Percentiles rank a stretch among this genome's conserved stretches.
Evolutionary conservation across 2,888 invertebrate species (phyloP).

Genomic region (Didymodactylos carnosus): DNA sequence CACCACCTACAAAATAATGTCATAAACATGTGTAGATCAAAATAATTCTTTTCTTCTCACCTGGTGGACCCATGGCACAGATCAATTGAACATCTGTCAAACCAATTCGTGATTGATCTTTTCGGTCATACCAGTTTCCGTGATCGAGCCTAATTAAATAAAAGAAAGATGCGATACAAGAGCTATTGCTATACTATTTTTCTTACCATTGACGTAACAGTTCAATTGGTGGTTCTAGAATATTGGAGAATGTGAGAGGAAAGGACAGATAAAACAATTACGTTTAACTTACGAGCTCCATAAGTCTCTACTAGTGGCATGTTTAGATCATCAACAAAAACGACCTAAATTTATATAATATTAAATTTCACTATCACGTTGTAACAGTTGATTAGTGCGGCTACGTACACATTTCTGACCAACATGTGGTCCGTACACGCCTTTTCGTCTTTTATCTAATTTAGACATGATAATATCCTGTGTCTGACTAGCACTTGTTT

Average conservation of each 20-base stretch:
- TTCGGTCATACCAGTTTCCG: slow-evolving; percentile 22
- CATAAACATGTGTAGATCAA: background rate
- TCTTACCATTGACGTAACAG: slow-evolving; percentile 45
- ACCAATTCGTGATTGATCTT: slow-evolving; percentile 30
- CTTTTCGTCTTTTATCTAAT: slow-evolving; percentile 71
- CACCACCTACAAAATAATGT: slow-evolving; percentile 35
- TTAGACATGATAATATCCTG: slow-evolving; percentile 86
- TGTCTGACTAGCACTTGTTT: slow-evolving; percentile 74
- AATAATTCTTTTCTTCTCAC: slow-evolving; percentile 17
- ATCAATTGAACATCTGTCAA: slow-evolving; percentile 33
- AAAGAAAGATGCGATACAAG: background rate
- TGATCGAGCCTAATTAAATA: slow-evolving; percentile 9
- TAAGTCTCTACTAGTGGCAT: slow-evolving; percentile 73
- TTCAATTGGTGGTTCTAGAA: slow-evolving; percentile 66
- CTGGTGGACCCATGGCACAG: slow-evolving; percentile 35
- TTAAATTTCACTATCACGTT: background rate
- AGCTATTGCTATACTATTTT: slow-evolving; percentile 25
- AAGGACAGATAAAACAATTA: background rate
- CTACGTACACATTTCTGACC: slow-evolving; percentile 47
- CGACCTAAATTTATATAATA: slow-evolving; percentile 21
- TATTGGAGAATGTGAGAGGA: background rate
- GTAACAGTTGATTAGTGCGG: slow-evolving; percentile 14
- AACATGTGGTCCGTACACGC: slow-evolving; percentile 73
- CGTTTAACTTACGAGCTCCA: no score
- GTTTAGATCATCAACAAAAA: slow-evolving; percentile 86